A percentile compares a stretch with the other conserved stretches of the same genome.
These are phyloP conservation scores for Siniperca undulata DNA, from an alignment of 2,797 vertebrate genomes.

Conservation along the genomic window DNA sequence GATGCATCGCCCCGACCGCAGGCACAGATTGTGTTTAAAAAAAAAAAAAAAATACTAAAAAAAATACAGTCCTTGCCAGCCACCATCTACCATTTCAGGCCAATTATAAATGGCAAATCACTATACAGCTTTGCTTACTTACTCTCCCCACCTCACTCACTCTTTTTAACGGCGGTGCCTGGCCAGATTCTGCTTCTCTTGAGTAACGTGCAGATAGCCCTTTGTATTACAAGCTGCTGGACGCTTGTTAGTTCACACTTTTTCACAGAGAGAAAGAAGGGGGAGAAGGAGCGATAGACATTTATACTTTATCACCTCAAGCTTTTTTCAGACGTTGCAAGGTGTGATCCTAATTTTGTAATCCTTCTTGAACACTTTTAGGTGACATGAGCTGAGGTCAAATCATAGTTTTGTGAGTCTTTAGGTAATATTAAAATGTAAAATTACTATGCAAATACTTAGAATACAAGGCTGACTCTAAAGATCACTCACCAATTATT, in stretches of 20 bases:
- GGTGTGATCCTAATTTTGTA: conserved; percentile 26
- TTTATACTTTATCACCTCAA: conserved; percentile 45
- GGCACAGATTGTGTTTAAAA: conserved; percentile 84
- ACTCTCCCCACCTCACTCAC: conserved; percentile 52
- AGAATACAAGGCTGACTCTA: conserved; percentile 35
- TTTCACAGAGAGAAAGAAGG: conserved; percentile 53
- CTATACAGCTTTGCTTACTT: conserved; percentile 79
- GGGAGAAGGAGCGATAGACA: conserved; percentile 31
- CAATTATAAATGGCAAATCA: conserved; percentile 86
- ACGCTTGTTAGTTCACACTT: conserved; percentile 82
- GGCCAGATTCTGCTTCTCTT: conserved; percentile 80
- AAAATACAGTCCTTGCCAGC: conserved; percentile 71
- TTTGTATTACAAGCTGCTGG: conserved; percentile 82
- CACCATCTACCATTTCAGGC: conserved; percentile 81
- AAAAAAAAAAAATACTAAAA: conserved; percentile 52
- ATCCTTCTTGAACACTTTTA: conserved; percentile 17
- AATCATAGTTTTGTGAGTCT: conserved; percentile 11
- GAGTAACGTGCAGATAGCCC: conserved; percentile 84
- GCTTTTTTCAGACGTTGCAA: conserved; percentile 24
- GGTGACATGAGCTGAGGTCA: conserved; percentile 20
- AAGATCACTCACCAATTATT: conserved; percentile 75
- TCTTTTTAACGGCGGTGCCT: conserved; percentile 77
- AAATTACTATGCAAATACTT: conserved; percentile 25
- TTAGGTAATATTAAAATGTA: conserved; percentile 23
- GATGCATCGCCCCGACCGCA: conserved; percentile 83